Evolutionary conservation across 2,888 invertebrate genomes (phyloP).

Genomic region (Patella caerulea): DNA sequence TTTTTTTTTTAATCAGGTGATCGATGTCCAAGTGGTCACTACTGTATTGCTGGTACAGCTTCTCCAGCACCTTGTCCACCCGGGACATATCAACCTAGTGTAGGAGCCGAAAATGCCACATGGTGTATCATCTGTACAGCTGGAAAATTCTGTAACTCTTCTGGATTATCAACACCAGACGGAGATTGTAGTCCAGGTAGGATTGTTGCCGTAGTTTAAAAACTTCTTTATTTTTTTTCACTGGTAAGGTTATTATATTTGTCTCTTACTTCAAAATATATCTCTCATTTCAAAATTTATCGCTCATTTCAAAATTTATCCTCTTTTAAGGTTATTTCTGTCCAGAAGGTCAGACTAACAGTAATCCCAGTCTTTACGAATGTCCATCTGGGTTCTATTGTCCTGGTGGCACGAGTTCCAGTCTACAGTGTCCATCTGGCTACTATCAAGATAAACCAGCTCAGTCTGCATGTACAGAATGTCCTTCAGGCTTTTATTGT

Average conservation of each 20-base stretch:
- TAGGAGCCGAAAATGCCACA: conserved; percentile 53
- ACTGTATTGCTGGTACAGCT: conserved; percentile 60
- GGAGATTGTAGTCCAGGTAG: conserved; percentile 63
- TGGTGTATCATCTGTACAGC: conserved; percentile 64
- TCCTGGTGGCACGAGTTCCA: conserved; percentile 50
- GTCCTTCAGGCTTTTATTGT: conserved; percentile 68
- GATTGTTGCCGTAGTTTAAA: background rate
- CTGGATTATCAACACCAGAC: conserved; percentile 58
- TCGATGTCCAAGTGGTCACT: conserved; percentile 58
- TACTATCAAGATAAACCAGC: conserved; percentile 60
- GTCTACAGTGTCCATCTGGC: conserved; percentile 61
- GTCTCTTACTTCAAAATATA: background rate
- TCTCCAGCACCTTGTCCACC: conserved; percentile 57
- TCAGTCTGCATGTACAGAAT: conserved; percentile 61
- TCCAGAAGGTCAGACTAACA: conserved; percentile 56
- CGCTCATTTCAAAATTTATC: background rate
- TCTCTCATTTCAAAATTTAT: background rate
- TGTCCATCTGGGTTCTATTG: conserved; percentile 67
- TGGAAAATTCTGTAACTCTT: conserved; percentile 58
- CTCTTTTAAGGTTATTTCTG: conserved; percentile 63
- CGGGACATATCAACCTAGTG: conserved; percentile 63
- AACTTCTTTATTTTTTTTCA: background rate
- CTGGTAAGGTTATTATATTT: background rate
- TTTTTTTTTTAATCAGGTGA: conserved; percentile 49
- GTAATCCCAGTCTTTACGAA: conserved; percentile 51